Conservation (phyloP, 2,113 vertebrate species). For the Opisthocomus hoazin region DNA sequence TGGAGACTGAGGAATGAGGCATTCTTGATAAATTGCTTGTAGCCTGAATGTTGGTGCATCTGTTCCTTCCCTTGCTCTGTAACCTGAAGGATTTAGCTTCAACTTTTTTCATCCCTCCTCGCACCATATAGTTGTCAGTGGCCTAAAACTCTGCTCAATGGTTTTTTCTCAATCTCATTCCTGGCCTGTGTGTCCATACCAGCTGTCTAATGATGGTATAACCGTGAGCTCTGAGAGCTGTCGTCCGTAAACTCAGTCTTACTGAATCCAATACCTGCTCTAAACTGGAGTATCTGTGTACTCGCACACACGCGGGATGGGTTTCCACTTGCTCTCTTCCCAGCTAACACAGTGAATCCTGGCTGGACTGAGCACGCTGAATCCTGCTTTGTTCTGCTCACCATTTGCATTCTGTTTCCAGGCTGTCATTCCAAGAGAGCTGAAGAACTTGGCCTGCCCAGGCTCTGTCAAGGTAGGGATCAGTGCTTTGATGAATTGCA, state of each 20-base stretch:
- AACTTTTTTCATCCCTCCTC: not conserved
- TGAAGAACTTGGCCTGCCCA: not conserved
- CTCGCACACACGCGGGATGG: not conserved
- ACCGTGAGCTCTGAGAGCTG: not conserved
- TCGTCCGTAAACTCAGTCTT: not conserved
- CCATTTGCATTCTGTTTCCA: not conserved
- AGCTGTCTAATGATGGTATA: not conserved
- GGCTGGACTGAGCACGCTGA: not conserved
- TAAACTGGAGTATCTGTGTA: not conserved
- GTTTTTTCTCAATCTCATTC: not conserved
- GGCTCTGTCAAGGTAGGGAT: not conserved
- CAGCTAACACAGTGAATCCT: not conserved
- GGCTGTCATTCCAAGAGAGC: not conserved
- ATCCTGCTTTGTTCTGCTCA: not conserved
- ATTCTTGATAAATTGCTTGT: not conserved
- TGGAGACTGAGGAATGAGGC: not conserved
- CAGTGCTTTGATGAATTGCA: not conserved
- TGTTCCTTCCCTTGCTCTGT: not conserved
- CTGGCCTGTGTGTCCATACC: not conserved
- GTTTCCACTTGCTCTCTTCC: not conserved
- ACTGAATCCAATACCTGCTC: not conserved
- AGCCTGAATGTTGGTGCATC: not conserved
- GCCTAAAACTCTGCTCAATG: not conserved
- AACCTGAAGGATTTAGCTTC: not conserved
- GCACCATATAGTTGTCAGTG: not conserved